Evolutionary conservation across 2,888 invertebrate species (phyloP), one percentile per base, ranked within the genome.

Genomic region (Synanthedon formicaeformis): DNA sequence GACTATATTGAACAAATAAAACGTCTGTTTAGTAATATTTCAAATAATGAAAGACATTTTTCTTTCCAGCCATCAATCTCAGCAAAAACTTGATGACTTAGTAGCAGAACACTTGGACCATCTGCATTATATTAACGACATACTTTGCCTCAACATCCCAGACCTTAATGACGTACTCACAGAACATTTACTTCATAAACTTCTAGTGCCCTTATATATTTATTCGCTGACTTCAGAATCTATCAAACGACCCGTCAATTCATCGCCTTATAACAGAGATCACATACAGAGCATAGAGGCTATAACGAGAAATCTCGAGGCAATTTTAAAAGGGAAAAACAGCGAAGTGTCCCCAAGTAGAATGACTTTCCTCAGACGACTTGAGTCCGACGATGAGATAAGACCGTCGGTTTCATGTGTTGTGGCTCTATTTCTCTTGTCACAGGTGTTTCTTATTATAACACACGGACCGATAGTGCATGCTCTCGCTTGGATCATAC

Each of bases 101-200:
- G 97, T 99, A 2, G 98, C 98, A 0, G 98, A 98, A 81, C 98
- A 99, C 78, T 86, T 99, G 60, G 99, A 99, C 81, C 97, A 99
- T 76, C 89, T 99, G 12, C 98, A 99, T 81, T 99, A 99, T 77
- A 89, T 99, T 54, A 99, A 98, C 73, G 99, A 99, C 73, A 99
- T 99, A 64, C 90, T 99, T 16, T 93, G 95, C 69, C 89, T 99
- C 54, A 93, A 96, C 74, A 97, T 98, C 64, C 93, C 94, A 52
- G 95, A 96, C 69, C 88, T 99, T 53, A 99, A 98, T 80, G 94
- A 96, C 66, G 97, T 98, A 50, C 85, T 99, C 53, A 95, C 96
- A 0, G 97, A 98, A 75, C 98, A 99, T 81, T 88, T 99, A 56
- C 88, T 99, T 59, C 95, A 98, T 80, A 94, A 97, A 78, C 89